Conservation (phyloP, 2,888 invertebrate species). For the Nomada fucata region DNA sequence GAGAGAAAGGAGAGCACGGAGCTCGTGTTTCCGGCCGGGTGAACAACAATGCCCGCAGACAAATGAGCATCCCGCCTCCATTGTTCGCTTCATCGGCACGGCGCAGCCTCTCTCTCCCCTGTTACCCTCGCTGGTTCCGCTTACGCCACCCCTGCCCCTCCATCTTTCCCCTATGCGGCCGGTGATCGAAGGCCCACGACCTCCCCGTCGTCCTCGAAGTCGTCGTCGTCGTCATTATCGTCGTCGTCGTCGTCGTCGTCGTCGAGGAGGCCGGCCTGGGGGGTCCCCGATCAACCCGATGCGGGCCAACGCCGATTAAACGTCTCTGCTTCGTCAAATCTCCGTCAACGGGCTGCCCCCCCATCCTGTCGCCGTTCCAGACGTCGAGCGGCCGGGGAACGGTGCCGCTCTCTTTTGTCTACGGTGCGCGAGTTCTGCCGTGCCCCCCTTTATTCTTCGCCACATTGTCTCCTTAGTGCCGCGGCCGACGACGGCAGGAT, state of each 20-base stretch:
- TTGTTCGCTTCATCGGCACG: constrained; percentile 82
- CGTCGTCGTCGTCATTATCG: constrained; percentile 14
- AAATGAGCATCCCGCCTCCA: constrained; percentile 84
- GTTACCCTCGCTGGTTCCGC: constrained; percentile 70
- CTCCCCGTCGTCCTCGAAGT: constrained; percentile 25
- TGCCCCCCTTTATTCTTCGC: constrained; percentile 53
- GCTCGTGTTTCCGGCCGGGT: constrained; percentile 83
- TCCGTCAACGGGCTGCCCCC: constrained; percentile 72
- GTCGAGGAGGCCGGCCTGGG: constrained; percentile 75
- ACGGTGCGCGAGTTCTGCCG: constrained; percentile 30
- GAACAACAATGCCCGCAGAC: constrained; percentile 84
- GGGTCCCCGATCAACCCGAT: constrained; percentile 83
- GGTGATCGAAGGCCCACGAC: constrained; percentile 34
- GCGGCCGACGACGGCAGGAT: constrained; percentile 5
- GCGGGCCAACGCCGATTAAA: constrained; percentile 83
- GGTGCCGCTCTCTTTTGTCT: constrained; percentile 52
- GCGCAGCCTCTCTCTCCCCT: constrained; percentile 73
- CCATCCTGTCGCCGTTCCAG: neutral
- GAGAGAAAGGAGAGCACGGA: constrained; percentile 73
- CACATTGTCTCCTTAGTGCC: constrained; percentile 54
- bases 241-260: constrained; percentile 56
- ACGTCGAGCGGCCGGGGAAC: neutral
- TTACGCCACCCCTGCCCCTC: constrained; percentile 59
- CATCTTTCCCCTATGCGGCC: constrained; percentile 28
- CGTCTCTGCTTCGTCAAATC: constrained; percentile 80